Percentiles rank a stretch among this genome's conserved stretches.
phyloP scores from a whole-genome alignment of 2,888 invertebrate species.

The Tinea pellionella region DNA sequence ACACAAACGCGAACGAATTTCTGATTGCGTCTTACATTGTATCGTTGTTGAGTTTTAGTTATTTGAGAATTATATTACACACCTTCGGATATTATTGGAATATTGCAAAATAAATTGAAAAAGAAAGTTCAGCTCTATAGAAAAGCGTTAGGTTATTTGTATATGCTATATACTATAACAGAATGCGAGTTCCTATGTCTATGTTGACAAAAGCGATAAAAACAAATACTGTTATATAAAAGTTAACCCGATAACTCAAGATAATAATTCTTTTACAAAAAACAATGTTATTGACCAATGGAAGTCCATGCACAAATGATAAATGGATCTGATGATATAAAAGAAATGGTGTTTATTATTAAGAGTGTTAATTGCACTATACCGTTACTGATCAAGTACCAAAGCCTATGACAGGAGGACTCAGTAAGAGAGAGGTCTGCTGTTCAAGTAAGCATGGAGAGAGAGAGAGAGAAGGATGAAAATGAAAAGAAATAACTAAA shows the following conservation, averaged over 20 bases:
- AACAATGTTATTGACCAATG: constrained; percentile 46
- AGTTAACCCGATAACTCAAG: not conserved
- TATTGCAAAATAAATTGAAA: constrained; percentile 11
- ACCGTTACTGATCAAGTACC: not conserved
- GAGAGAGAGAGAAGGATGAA: constrained; percentile 42
- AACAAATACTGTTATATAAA: constrained; percentile 4
- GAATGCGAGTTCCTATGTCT: constrained; percentile 10
- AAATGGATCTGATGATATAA: constrained; percentile 55
- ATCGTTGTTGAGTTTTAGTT: not conserved
- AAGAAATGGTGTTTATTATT: constrained; percentile 67
- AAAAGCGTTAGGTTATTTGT: constrained; percentile 8
- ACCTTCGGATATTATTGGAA: not conserved
- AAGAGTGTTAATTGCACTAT: constrained; percentile 37
- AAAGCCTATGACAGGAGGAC: constrained; percentile 1
- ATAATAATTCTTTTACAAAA: constrained; percentile 18
- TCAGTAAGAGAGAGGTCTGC: constrained; percentile 37
- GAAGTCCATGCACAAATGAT: constrained; percentile 58
- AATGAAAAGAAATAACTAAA: constrained; percentile 66
- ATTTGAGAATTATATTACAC: too few relatives aligned
- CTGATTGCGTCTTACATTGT: not conserved
- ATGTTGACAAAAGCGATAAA: constrained; percentile 12
- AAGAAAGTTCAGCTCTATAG: constrained; percentile 11
- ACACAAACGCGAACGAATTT: not conserved
- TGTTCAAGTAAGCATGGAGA: constrained; percentile 52
- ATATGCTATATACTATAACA: constrained; percentile 11